phyloP scores from a whole-genome alignment of 2,888 invertebrate species.

The Congeria kusceri region DNA sequence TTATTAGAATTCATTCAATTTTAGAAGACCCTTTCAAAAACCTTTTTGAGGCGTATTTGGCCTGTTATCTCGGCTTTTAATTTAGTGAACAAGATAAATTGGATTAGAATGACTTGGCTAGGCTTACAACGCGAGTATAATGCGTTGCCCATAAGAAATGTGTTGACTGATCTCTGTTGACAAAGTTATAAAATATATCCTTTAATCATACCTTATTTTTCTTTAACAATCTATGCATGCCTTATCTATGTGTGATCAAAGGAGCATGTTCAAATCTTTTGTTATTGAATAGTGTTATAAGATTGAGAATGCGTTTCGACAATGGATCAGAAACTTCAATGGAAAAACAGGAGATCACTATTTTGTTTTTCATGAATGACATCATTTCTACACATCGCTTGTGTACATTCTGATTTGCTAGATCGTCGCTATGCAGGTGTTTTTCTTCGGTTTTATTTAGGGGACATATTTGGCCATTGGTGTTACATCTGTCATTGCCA shows the following conservation, averaged over 20 bases:
- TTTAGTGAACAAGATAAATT: conserved; percentile 43
- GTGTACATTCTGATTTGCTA: background rate
- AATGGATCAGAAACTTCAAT: background rate
- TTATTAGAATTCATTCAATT: no score
- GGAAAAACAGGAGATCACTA: background rate
- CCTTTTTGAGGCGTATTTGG: no score
- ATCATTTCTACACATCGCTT: background rate
- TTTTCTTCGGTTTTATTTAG: background rate
- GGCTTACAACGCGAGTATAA: conserved; percentile 22
- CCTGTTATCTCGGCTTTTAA: conserved; percentile 34
- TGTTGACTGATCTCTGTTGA: conserved; percentile 51
- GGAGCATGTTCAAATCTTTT: background rate
- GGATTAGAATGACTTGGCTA: conserved; percentile 37
- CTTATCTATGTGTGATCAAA: conserved; percentile 31
- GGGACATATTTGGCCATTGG: no score
- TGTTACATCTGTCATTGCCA: no score
- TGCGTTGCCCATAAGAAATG: conserved; percentile 14
- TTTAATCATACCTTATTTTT: conserved; percentile 28
- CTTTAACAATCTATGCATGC: conserved; percentile 22
- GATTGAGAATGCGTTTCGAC: conserved; percentile 3
- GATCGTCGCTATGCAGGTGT: conserved; percentile 3
- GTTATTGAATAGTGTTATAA: conserved; percentile 4
- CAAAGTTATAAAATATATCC: conserved; percentile 58
- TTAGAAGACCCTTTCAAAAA: no score
- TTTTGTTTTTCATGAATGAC: conserved; percentile 4